Evolutionary conservation across 2,888 invertebrate genomes (phyloP).

Genomic region (Noctua comes): DNA sequence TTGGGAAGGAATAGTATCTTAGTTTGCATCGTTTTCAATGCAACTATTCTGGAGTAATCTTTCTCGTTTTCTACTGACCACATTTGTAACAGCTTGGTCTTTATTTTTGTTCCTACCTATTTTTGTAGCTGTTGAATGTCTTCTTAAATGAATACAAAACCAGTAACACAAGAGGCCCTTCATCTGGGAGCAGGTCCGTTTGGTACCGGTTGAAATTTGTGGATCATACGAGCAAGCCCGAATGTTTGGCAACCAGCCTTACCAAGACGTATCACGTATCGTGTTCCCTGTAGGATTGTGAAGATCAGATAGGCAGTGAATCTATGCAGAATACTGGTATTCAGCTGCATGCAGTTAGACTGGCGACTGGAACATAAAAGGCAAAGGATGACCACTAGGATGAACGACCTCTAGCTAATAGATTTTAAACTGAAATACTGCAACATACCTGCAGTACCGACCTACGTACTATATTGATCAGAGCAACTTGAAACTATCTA

Average conservation of each 20-base stretch:
- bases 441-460: constrained; percentile 17
- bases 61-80: not conserved
- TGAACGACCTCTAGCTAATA: not conserved
- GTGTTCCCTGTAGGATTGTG: not conserved
- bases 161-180: not conserved
- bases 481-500: constrained; percentile 34
- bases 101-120: not conserved
- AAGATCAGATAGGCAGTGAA: not conserved
- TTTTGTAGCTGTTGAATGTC: not conserved
- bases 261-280: not conserved
- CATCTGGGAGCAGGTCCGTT: not conserved
- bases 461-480: not conserved
- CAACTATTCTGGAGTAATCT: not conserved
- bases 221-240: not conserved
- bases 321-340: not conserved
- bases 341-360: not conserved
- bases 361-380: not conserved
- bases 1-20: not conserved
- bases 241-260: not conserved
- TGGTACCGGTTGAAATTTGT: not conserved
- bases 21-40: not conserved
- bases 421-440: not conserved
- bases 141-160: not conserved
- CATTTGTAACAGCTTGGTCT: not conserved
- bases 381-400: not conserved